Evolutionary conservation across 1,140 invertebrate genomes (phyloP), one percentile per base, ranked within the genome.

Genomic region (Drosophila grimshawi): DNA sequence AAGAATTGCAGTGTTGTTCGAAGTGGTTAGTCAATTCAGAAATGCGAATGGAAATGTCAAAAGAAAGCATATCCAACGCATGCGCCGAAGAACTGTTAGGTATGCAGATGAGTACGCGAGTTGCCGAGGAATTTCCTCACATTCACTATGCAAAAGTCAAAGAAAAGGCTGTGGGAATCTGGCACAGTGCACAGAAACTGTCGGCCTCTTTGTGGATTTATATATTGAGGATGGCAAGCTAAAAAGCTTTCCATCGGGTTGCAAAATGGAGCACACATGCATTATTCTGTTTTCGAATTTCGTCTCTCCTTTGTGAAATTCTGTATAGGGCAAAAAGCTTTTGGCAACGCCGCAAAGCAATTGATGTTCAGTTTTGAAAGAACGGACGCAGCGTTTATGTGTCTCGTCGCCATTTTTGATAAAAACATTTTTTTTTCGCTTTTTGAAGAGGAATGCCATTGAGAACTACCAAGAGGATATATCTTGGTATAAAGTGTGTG

Each of bases 331-430:
- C 10, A 55, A 65, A 71, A 76, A 76, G 69, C 69, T 76, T 72
- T 72, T 62, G 69, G 57, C 63, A 73, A 46, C 43, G 63, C 69
- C 74, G 69, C 69, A 67, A 69, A 63, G 62, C 57, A 72, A 77
- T 73, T 73, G 60, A 57, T 63, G 48, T 75, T 78, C 65, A 78
- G 76, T 78, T 78, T 65, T 59, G 60, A 75, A 43, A 55, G 65
- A 77, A 73, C 71, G 57, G 11, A 64, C 71, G 71, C 48, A 43
- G 71, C 65, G 71, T 75, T 77, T 74, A 70, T 78, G 64, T 74
- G 63, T 60, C 59, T 52, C 53, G 19, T 19, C 43, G 64, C 43
- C 55, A 10, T 33, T 41, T 53, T 55, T 41, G 8, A 2, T 37
- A 53, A 68, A 60, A 1, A 33, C 10, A 63, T 56, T 56, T 30